Conservation (phyloP, 2,797 vertebrate genomes). For the Masticophis lateralis region DNA sequence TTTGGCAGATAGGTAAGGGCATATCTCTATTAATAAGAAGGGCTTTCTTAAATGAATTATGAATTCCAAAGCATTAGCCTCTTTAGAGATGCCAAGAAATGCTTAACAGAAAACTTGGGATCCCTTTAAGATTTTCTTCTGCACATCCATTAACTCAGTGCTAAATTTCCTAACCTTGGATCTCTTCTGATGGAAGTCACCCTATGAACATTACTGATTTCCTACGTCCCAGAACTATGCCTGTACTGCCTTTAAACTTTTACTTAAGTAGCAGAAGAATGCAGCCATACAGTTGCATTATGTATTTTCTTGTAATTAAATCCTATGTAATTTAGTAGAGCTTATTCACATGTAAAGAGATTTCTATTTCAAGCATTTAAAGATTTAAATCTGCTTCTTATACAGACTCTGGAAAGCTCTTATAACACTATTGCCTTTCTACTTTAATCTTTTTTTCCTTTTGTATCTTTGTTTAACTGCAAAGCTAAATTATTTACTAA, state of each 20-base stretch:
- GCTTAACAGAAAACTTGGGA: background rate
- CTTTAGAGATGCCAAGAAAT: constrained; percentile 20
- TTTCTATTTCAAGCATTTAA: background rate
- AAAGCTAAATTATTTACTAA: background rate
- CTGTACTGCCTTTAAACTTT: background rate
- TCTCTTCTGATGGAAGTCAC: background rate
- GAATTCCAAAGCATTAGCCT: background rate
- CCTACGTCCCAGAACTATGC: background rate
- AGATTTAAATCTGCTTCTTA: background rate
- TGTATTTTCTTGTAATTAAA: background rate
- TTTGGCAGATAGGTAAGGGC: background rate
- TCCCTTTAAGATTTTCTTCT: background rate
- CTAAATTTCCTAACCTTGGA: background rate
- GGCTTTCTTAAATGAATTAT: background rate
- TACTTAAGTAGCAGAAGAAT: background rate
- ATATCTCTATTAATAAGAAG: background rate
- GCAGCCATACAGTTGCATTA: background rate
- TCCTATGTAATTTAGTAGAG: background rate
- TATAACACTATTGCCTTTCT: background rate
- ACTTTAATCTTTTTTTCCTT: background rate
- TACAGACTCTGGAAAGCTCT: background rate
- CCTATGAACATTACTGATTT: background rate
- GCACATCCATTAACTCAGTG: background rate
- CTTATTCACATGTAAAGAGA: background rate
- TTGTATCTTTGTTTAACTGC: background rate